Percentiles rank a stretch among this genome's conserved stretches.
phyloP scores from a whole-genome alignment of 1,140 invertebrate species.

The Bombyx mori region DNA sequence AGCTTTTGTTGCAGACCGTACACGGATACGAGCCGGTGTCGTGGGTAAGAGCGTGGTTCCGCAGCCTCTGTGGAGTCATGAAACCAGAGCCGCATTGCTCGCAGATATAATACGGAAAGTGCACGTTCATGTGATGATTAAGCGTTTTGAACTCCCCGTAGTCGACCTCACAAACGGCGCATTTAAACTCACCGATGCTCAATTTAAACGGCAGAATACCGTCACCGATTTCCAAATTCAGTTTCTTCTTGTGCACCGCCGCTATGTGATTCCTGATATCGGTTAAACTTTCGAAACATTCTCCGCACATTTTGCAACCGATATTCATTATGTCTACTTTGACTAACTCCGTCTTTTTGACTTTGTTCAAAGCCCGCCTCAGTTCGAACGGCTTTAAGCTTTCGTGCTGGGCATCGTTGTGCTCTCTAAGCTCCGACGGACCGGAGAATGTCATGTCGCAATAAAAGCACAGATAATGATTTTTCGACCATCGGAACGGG shows the following conservation, averaged over 20 bases:
- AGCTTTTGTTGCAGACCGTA: constrained; percentile 61
- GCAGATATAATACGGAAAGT: constrained; percentile 77
- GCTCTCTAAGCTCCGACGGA: constrained; percentile 34
- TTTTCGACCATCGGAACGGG: constrained; percentile 59
- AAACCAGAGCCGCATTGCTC: constrained; percentile 84
- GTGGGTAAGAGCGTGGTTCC: constrained; percentile 59
- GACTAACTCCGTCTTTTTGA: constrained; percentile 49
- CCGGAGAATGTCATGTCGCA: constrained; percentile 45
- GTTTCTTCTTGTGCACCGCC: constrained; percentile 32
- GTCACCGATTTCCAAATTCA: constrained; percentile 34
- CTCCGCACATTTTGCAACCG: constrained; percentile 41
- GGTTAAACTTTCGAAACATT: constrained; percentile 22
- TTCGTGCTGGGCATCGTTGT: constrained; percentile 32
- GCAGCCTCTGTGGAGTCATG: constrained; percentile 47
- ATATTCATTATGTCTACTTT: constrained; percentile 53
- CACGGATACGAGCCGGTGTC: constrained; percentile 58
- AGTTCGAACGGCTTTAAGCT: constrained; percentile 21
- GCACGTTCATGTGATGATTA: constrained; percentile 62
- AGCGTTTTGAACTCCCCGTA: constrained; percentile 58
- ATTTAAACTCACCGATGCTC: constrained; percentile 37
- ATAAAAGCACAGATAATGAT: constrained; percentile 52
- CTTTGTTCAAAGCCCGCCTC: constrained; percentile 31
- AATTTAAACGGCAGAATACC: constrained; percentile 53
- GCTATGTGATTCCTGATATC: constrained; percentile 38
- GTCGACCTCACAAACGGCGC: constrained; percentile 56